Evolutionary conservation across 2,797 vertebrate species (phyloP), one percentile per base, ranked within the genome.

Genomic region (Typhlichthys subterraneus): DNA sequence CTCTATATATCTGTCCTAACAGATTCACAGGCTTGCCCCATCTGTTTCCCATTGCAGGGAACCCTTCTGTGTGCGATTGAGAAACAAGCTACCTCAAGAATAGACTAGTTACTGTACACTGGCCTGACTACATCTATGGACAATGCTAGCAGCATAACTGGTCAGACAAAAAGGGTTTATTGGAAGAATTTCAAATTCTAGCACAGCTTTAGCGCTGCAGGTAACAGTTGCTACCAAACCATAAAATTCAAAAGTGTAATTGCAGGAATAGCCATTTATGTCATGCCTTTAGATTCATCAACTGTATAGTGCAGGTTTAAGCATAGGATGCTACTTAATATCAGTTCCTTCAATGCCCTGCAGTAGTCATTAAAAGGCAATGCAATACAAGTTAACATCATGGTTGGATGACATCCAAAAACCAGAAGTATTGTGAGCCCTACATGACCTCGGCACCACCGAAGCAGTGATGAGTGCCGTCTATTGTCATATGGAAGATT

Each of bases 11-110:
- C 69, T 4, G 64, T 51, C 49, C 57, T 8, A 66, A 69, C 53
- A 57, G 38, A 46, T 82, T 74, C 51, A 75, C 57, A 54, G 61
- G 19, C 63, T 58, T 12, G 4, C 33, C 51, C 72, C 83, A 89
- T 89, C 69, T 88, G 87, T 46, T 87, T 85, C 80, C 75, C 73
- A 82, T 80, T 14, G 33, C 45, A 14, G 10, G 57, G 62, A 14
- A 33, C 67, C 46, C 63, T 53, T 70, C 15, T 60, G 8, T 53
- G 9, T 17, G 23, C 23, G 59, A 33, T 3, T 12, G 46, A 9
- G 66, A 75, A 63, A 65, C 61, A 69, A 72, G 65, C 1, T 62
- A 59, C 33, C 52, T 47, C 6, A 56, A 55, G 47, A 46, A 15
- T 3, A 29, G 15, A 50, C 38, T 59, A 47, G 3, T 31, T 2